phyloP scores from a whole-genome alignment of 2,888 invertebrate genomes.

The Cynaeus angustus region DNA sequence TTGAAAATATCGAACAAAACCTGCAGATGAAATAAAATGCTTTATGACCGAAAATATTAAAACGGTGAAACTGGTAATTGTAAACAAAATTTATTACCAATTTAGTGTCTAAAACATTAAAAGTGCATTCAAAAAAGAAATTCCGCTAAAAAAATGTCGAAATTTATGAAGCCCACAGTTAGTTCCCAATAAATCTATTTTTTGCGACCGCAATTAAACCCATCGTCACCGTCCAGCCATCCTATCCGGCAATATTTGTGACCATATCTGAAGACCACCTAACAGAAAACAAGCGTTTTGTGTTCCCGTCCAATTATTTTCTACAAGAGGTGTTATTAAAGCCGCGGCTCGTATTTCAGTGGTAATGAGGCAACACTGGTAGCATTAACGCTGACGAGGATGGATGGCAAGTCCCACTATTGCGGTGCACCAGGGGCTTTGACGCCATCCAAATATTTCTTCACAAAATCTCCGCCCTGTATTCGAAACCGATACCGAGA shows the following conservation, averaged over 20 bases:
- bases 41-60: no score
- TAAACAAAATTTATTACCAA: no score
- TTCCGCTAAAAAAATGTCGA: no score
- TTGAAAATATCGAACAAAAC: no score
- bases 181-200: no score
- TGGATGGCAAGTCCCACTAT: constrained; percentile 59
- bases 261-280: constrained; percentile 62
- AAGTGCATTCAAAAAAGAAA: no score
- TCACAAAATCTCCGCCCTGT: constrained; percentile 33
- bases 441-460: constrained; percentile 57
- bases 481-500: constrained; percentile 3
- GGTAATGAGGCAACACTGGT: constrained; percentile 69
- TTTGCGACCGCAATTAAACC: constrained; percentile 22
- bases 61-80: no score
- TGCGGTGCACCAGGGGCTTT: constrained; percentile 50
- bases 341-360: constrained; percentile 68
- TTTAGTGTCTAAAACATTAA: no score
- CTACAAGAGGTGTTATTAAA: constrained; percentile 69
- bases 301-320: constrained; percentile 69
- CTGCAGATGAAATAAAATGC: no score
- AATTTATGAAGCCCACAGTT: no score
- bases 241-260: constrained; percentile 49
- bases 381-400: constrained; percentile 64
- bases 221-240: constrained; percentile 29
- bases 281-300: constrained; percentile 68